These are phyloP conservation scores for Ceyx cyanopectus DNA, from an alignment of 2,113 vertebrate genomes.

Conservation along the genomic window DNA sequence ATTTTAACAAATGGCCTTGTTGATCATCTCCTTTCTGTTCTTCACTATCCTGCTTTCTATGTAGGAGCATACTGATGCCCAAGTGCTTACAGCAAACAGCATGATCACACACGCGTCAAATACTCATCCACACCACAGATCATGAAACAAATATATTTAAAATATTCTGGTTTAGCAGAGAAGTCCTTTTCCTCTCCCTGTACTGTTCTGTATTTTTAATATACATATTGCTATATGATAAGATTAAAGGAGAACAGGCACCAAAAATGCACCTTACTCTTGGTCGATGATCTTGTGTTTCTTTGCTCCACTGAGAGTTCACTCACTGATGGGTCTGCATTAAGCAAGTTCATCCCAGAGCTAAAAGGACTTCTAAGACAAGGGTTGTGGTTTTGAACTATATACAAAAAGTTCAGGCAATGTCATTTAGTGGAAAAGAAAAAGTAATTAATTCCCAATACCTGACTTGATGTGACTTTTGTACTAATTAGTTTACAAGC, in stretches of 20 bases:
- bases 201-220: background rate
- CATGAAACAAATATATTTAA: background rate
- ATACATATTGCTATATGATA: background rate
- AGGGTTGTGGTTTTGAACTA: background rate
- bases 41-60: background rate
- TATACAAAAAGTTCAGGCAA: background rate
- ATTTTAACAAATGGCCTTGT: slow-evolving; percentile 6
- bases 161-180: background rate
- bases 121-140: background rate
- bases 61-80: background rate
- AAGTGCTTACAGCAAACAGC: background rate
- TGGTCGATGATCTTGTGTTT: background rate
- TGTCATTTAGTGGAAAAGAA: background rate
- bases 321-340: background rate
- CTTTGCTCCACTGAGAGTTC: background rate
- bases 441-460: background rate
- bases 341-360: background rate
- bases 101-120: background rate
- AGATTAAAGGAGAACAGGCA: background rate
- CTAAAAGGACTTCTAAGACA: background rate
- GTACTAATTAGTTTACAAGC: background rate
- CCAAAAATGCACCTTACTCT: background rate
- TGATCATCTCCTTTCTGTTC: background rate
- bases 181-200: background rate
- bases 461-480: background rate